Percentiles rank a stretch among this genome's conserved stretches.
These are phyloP conservation scores for Hydroisotoma schaefferi DNA, from an alignment of 2,888 invertebrate genomes.

Conservation along the genomic window DNA sequence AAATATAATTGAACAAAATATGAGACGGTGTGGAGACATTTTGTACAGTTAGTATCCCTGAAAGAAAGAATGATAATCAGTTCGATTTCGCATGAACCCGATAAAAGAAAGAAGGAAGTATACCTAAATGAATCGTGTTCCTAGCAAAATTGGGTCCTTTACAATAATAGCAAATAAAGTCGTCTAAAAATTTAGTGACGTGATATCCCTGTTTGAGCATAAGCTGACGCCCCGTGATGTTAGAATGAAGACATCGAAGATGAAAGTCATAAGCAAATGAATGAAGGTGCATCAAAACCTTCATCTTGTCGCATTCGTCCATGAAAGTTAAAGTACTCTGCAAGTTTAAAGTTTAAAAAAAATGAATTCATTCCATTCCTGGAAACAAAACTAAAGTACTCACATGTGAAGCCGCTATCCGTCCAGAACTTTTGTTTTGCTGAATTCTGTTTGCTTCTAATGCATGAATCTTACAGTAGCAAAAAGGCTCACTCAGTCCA, in stretches of 20 bases:
- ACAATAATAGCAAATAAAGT: conserved; percentile 72
- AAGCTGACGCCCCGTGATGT: conserved; percentile 60
- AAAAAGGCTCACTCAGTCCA: conserved; percentile 66
- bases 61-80: conserved; percentile 47
- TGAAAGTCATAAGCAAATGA: conserved; percentile 76
- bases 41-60: conserved; percentile 60
- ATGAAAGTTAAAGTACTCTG: conserved; percentile 63
- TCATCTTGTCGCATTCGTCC: conserved; percentile 67
- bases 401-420: conserved; percentile 18
- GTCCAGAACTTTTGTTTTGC: conserved; percentile 52
- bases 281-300: conserved; percentile 68
- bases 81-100: too few species aligned
- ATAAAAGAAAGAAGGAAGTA: conserved; percentile 24
- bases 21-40: conserved; percentile 63
- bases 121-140: conserved; percentile 68
- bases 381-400: neutral
- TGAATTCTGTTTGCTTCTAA: conserved; percentile 64
- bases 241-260: conserved; percentile 64
- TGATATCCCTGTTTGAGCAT: conserved; percentile 64
- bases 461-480: conserved; percentile 64
- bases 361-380: neutral
- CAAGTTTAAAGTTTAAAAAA: neutral
- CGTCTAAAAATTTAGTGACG: conserved; percentile 67
- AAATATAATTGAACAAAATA: conserved; percentile 66
- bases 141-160: conserved; percentile 73